Percentiles rank a stretch among this genome's conserved stretches.
Evolutionary conservation across 2,888 invertebrate species (phyloP).

Genomic region (Conistra vaccinii): DNA sequence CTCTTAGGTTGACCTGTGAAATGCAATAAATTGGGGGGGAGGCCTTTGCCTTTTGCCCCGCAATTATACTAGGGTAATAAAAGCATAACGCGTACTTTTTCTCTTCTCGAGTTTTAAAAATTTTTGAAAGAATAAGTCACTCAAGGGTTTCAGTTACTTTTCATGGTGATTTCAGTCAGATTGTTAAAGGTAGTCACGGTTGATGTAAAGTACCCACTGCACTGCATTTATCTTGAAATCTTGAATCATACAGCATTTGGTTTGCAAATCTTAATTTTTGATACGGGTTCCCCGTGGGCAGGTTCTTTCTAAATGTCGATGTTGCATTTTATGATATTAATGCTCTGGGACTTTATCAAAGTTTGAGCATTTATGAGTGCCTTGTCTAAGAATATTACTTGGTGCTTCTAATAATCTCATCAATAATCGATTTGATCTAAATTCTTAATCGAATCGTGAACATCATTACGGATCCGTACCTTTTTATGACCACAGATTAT

Average conservation of each 20-base stretch:
- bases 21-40: no score
- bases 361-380: neutral
- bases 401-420: fast-evolving
- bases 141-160: no score
- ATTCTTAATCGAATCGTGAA: neutral
- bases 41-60: no score
- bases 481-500: slow-evolving; percentile 34
- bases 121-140: no score
- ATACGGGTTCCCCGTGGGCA: neutral
- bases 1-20: no score
- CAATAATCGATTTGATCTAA: neutral
- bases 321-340: neutral
- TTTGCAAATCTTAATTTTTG: neutral
- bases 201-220: neutral
- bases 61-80: no score
- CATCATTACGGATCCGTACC: slow-evolving; percentile 30
- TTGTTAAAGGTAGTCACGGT: no score
- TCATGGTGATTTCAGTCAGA: no score
- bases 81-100: no score
- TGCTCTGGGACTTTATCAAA: no score
- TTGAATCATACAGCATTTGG: neutral
- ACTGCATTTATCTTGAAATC: neutral
- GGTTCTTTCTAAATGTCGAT: neutral
- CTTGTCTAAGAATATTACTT: neutral
- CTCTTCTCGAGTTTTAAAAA: no score